Evolutionary conservation across 92 coral and sea anemone genomes (phyloP), one percentile per base, ranked within the genome.

Genomic region (Plumapathes pennacea): DNA sequence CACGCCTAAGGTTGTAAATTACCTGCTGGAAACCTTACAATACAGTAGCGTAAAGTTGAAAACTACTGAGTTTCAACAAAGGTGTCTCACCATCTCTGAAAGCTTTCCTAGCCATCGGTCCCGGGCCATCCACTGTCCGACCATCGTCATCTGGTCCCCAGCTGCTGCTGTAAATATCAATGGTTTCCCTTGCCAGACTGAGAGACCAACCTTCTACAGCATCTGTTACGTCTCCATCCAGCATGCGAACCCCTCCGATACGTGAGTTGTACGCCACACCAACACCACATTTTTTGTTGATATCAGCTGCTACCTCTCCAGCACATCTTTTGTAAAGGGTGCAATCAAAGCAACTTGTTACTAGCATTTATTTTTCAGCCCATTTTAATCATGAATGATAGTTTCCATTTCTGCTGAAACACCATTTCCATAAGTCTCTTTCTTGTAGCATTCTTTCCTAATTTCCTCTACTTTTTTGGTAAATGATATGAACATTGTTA

Each of bases 131-230:
- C 1, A 94, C 99, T 44, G 95, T 94, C 10, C 79, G 46, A 1
- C 99, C 99, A 64, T 94, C 90, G 41, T 94, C 99, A 65, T 88
- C 99, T 20, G 99, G 99, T 7, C 99, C 99, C 99, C 99, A 94
- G 54, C 99, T 94, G 41, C 99, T 94, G 24, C 99, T 94, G 55
- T 94, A 94, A 33, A 94, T 94, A 49, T 94, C 96, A 43, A 94
- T 88, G 60, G 68, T 73, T 15, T 88, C 88, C 18, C 39, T 67
- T 17, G 74, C 78, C 5, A 72, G 85, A 26, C 97, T 82, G 17
- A 94, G 66, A 3, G 99, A 94, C 57, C 85, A 57, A 4, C 87
- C 99, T 43, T 94, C 99, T 6, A 94, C 90, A 0, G 53, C 73
- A 70, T 94, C 99, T 15, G 99, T 94, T 13, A 94, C 99, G 50